A percentile compares a stretch with the other conserved stretches of the same genome.
Evolutionary conservation across 1,140 invertebrate species (phyloP).

Genomic region (Drosophila albomicans): DNA sequence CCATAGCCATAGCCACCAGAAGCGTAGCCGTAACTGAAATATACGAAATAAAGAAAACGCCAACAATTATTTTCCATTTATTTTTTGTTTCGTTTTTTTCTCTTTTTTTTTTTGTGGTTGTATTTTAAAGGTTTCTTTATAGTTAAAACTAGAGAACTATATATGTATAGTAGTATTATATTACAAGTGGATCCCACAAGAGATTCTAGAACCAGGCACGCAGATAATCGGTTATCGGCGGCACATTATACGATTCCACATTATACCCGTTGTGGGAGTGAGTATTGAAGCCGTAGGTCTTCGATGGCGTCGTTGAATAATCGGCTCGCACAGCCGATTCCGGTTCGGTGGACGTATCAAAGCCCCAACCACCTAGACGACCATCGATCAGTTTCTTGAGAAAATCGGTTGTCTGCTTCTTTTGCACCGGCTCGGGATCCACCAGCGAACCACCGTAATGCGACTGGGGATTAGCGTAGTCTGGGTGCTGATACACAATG

Average conservation of each 20-base stretch:
- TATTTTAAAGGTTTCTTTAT: constrained; percentile 28
- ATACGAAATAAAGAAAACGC: constrained; percentile 41
- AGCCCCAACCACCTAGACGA: constrained; percentile 68
- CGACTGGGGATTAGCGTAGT: constrained; percentile 44
- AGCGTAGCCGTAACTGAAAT: constrained; percentile 57
- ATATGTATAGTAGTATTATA: background rate
- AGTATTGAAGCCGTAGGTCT: constrained; percentile 72
- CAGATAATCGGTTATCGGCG: constrained; percentile 68
- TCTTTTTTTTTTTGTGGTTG: constrained; percentile 17
- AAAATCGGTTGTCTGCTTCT: constrained; percentile 67
- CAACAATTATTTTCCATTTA: constrained; percentile 56
- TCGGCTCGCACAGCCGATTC: constrained; percentile 58
- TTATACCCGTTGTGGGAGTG: constrained; percentile 67
- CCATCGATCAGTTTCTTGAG: constrained; percentile 72
- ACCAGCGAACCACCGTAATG: constrained; percentile 59
- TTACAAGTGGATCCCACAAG: background rate
- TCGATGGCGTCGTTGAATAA: constrained; percentile 52
- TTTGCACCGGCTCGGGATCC: constrained; percentile 68
- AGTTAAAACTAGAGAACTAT: background rate
- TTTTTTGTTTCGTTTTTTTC: constrained; percentile 54
- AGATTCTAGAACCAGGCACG: constrained; percentile 68
- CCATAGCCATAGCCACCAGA: constrained; percentile 42
- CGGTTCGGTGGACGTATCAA: constrained; percentile 57
- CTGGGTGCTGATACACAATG: constrained; percentile 71
- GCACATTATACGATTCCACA: constrained; percentile 65